These are phyloP conservation scores for Drosophila suboccidentalis DNA, from an alignment of 2,888 invertebrate genomes.

Conservation along the genomic window DNA sequence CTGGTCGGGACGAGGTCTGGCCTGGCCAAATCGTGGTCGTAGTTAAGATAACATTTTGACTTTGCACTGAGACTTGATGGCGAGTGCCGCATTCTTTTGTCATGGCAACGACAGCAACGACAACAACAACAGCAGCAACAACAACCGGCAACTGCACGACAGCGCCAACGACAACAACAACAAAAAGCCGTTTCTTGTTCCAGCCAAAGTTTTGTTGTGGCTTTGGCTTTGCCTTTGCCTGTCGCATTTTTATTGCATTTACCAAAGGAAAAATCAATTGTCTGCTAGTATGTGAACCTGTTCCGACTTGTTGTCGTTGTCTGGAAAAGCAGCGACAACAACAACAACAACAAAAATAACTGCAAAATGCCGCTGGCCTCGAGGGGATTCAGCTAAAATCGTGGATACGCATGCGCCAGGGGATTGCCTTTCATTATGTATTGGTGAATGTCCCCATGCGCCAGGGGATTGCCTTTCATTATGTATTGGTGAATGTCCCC, in stretches of 20 bases:
- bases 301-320: constrained; percentile 42
- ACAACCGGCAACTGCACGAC: constrained; percentile 57
- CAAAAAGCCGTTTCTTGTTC: constrained; percentile 73
- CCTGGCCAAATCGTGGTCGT: constrained; percentile 73
- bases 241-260: constrained; percentile 54
- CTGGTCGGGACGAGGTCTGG: constrained; percentile 31
- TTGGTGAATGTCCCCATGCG: constrained; percentile 63
- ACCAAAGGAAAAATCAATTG: constrained; percentile 75
- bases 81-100: constrained; percentile 83
- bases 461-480: constrained; percentile 55
- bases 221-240: constrained; percentile 28
- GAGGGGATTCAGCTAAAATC: constrained; percentile 18
- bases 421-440: constrained; percentile 57
- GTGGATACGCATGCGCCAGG: constrained; percentile 54
- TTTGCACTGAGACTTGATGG: constrained; percentile 75
- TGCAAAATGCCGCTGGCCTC: constrained; percentile 71
- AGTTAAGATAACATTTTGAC: constrained; percentile 80
- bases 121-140: constrained; percentile 63
- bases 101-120: constrained; percentile 67
- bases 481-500: constrained; percentile 58
- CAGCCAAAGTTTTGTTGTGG: constrained; percentile 63
- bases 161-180: constrained; percentile 61
- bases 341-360: constrained; percentile 41
- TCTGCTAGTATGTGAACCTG: constrained; percentile 66
- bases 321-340: constrained; percentile 49